Evolutionary conservation across 2,888 invertebrate genomes (phyloP), one percentile per base, ranked within the genome.

Genomic region (Pammene fasciana): DNA sequence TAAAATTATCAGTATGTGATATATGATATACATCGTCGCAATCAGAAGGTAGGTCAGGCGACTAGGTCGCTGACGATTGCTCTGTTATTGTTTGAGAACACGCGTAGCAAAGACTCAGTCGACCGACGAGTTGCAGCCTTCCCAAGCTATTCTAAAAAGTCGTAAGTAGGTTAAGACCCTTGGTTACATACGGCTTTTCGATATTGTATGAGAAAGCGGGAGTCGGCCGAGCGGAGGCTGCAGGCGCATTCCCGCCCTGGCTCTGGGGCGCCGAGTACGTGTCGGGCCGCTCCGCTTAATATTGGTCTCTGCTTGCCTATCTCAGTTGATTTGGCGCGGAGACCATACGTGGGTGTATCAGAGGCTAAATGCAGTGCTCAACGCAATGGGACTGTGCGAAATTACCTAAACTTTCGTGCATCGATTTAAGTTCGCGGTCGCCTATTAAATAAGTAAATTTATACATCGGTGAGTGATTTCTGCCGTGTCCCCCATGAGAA

Each of bases 41-140:
- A 54, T 43, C 64, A 65, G 34, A 43, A 65, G 64, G 55, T 65
- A 65, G 55, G 55, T 65, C 55, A 55, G 43, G 45, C 64, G 54
- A 65, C 64, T 45, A 43, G 54, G 55, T 54, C 64, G 43, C 41
- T 41, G 4, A 26, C 26, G 43, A 64, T 54, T 43, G 52, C 41
- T 65, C 54, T 55, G 55, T 55, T 65, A 45, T 65, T 54, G 45
- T 55, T 55, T 54, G 43, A 65, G 34, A 45, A 55, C 64, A 65
- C 55, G 54, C 43, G 54, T 54, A 65, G 38, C 45, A 26, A 26
- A 45, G 45, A 43, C 43, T 45, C 60, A 13, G 55, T 65, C 54
- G 64, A 8, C 64, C 64, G 64, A 65, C 54, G 43, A 45, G 64
- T 65, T 65, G 64, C 64, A 55, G 14, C 14, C 11, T 13, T 34